Evolutionary conservation across 2,888 invertebrate species (phyloP).

Genomic region (Tinea pellionella): DNA sequence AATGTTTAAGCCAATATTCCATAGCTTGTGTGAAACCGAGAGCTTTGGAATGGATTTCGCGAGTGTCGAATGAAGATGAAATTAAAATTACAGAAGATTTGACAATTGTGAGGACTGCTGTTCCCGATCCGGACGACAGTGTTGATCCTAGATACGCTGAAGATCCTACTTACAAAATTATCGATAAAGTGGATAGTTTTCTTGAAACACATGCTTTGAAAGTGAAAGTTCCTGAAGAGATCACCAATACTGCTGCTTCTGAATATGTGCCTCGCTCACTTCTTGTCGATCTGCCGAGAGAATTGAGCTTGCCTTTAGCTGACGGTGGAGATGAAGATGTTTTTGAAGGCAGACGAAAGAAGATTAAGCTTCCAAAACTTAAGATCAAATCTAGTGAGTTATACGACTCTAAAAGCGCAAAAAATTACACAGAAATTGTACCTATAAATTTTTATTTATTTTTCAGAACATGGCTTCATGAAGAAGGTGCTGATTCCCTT

Average conservation of each 20-base stretch:
- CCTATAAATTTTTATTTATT: conserved; percentile 17
- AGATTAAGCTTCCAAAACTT: conserved; percentile 63
- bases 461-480: conserved; percentile 82
- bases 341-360: conserved; percentile 61
- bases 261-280: conserved; percentile 74
- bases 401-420: background rate
- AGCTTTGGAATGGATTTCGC: conserved; percentile 79
- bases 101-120: conserved; percentile 74
- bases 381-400: conserved; percentile 57
- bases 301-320: conserved; percentile 76
- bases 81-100: conserved; percentile 83
- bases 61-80: conserved; percentile 74
- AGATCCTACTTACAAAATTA: conserved; percentile 69
- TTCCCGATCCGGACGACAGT: conserved; percentile 40
- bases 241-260: conserved; percentile 66
- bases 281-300: conserved; percentile 72
- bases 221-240: conserved; percentile 78
- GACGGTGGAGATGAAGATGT: conserved; percentile 65
- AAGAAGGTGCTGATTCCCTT: conserved; percentile 88
- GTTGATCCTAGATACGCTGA: conserved; percentile 61
- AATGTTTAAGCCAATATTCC: conserved; percentile 76
- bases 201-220: conserved; percentile 80
- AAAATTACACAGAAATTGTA: background rate
- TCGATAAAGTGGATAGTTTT: conserved; percentile 80
- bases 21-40: conserved; percentile 82